Evolutionary conservation across 2,113 vertebrate genomes (phyloP).

Genomic region (Diadophis punctatus): DNA sequence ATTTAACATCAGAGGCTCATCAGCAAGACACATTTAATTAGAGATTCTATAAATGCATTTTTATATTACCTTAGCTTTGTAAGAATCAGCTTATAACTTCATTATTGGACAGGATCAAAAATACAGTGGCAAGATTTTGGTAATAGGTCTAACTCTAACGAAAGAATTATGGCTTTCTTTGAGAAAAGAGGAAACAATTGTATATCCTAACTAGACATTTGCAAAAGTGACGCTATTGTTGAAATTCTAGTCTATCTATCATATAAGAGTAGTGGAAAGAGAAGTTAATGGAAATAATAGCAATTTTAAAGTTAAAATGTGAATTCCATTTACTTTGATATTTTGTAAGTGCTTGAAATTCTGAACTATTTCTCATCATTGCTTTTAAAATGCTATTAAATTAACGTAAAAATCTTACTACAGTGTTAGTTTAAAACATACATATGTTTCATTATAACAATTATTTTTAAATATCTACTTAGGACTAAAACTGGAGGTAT

Average conservation of each 20-base stretch:
- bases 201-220: background rate
- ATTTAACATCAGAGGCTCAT: background rate
- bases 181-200: background rate
- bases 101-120: slow-evolving; percentile 15
- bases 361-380: background rate
- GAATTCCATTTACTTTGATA: background rate
- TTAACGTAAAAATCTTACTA: slow-evolving; percentile 14
- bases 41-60: background rate
- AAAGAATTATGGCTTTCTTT: slow-evolving; percentile 38
- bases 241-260: background rate
- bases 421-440: slow-evolving; percentile 18
- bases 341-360: background rate
- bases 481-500: slow-evolving; percentile 17
- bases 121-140: background rate
- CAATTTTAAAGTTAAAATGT: background rate
- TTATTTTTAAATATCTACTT: slow-evolving; percentile 34
- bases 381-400: background rate
- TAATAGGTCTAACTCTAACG: slow-evolving; percentile 19
- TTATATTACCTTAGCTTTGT: background rate
- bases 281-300: background rate
- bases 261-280: background rate
- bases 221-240: background rate
- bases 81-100: background rate
- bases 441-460: slow-evolving; percentile 22
- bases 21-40: background rate